phyloP scores from a whole-genome alignment of 1,140 invertebrate species.

The Trichonephila clavata region DNA sequence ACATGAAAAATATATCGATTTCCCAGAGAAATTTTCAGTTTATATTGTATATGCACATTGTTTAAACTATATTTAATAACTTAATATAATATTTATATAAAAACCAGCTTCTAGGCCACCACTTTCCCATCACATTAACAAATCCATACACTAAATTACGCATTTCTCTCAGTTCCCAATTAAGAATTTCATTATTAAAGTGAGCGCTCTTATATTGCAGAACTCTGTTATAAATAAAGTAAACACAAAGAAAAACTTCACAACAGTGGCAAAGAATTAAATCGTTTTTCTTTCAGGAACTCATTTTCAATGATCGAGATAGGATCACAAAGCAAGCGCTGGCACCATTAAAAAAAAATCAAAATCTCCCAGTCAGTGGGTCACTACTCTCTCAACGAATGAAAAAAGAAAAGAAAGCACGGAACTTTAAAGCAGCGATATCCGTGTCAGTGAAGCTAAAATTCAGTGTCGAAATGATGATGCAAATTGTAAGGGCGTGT shows the following conservation, averaged over 20 bases:
- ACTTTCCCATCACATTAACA: too few species aligned
- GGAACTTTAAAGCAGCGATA: conserved; percentile 33
- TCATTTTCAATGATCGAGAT: not conserved
- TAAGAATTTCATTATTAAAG: too few species aligned
- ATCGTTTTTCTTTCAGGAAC: not conserved
- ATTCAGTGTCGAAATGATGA: conserved; percentile 7
- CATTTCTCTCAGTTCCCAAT: too few species aligned
- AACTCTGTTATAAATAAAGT: too few species aligned
- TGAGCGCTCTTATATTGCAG: too few species aligned
- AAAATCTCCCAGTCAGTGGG: conserved; percentile 1
- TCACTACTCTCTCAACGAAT: conserved; percentile 32
- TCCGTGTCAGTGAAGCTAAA: conserved; percentile 26
- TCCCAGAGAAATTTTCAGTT: too few species aligned
- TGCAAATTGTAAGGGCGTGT: conserved; percentile 13
- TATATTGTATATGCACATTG: too few species aligned
- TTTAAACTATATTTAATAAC: too few species aligned
- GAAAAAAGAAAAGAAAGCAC: not conserved
- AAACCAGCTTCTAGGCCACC: too few species aligned
- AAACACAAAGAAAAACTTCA: not conserved
- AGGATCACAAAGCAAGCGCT: conserved; percentile 31
- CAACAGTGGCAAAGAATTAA: not conserved
- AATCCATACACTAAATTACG: too few species aligned
- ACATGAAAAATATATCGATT: too few species aligned
- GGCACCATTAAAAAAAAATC: conserved; percentile 30
- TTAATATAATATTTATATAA: too few species aligned